Base-by-base conservation (phyloP, 2,797 vertebrate genomes). In the Kryptopterus vitreolus region DNA sequence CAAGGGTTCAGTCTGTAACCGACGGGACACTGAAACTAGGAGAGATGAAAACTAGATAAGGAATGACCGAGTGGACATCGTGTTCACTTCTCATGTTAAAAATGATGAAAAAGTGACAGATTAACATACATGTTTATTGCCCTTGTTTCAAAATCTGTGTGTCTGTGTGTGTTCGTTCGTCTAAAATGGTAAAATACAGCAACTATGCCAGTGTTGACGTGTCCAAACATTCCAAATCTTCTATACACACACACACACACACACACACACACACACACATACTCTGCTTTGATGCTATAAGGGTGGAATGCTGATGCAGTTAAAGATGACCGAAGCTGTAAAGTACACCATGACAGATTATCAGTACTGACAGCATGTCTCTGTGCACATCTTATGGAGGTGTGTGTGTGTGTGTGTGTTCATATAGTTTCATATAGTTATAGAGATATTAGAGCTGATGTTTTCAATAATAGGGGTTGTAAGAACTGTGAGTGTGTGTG, bases 211-310 rank as follows among this genome's bases (percentile, higher is more conserved):
- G 72, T 59, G 57, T 75, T 61, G 57, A 61, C 38, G 9, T 75
- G 72, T 29, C 57, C 16, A 75, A 24, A 75, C 72, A 75, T 75
- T 74, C n/a, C n/a, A 43, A 57, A 43, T 74, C 53, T 74, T 31
- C 31, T 33, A 18, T 4, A 63, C 31, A 38, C 63, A 22, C 63
- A 62, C 59, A 43, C 33, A 26, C 22, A 29, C 4, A 58, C 76
- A 55, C 38, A 79, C 70, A 35, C 66, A 26, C 24, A 53, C 48
- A 38, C 29, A 24, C 20, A 65, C 58, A 50, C 29, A 89, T 89
- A 86, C 91, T 88, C 85, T 26, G 58, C 53, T 72, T 62, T 77
- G 75, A 52, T 63, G 75, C 18, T 53, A 35, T 77, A 33, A 35
- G 61, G 58, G 74, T 76, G 58, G 74, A 76, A 76, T 76, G 74